phyloP scores from a whole-genome alignment of 2,888 invertebrate species.

The Troides aeacus region DNA sequence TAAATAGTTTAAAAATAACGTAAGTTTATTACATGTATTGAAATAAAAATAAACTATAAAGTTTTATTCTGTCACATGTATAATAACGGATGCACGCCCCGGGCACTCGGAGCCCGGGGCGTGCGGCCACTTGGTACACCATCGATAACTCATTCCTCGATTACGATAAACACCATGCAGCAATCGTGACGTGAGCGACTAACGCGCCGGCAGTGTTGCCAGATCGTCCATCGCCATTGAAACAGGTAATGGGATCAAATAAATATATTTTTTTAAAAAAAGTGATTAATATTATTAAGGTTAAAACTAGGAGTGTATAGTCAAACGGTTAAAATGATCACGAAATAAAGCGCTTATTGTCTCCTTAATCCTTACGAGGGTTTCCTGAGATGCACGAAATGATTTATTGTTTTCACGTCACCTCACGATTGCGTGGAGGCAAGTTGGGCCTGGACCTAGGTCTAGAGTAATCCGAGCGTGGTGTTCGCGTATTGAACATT shows the following conservation, averaged over 20 bases:
- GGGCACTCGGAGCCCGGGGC: constrained; percentile 31
- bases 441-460: constrained; percentile 2
- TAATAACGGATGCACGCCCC: constrained; percentile 50
- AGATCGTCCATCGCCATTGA: not conserved
- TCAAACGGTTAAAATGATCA: not conserved
- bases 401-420: not conserved
- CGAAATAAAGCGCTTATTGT: constrained; percentile 2
- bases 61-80: constrained; percentile 67
- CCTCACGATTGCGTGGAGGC: constrained; percentile 12
- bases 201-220: constrained; percentile 24
- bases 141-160: constrained; percentile 28
- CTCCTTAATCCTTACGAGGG: too few species aligned
- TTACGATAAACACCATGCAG: constrained; percentile 22
- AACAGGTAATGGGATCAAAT: not conserved
- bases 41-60: constrained; percentile 77
- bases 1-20: constrained; percentile 76
- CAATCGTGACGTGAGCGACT: constrained; percentile 43
- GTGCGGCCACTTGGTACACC: constrained; percentile 40
- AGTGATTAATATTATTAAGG: not conserved
- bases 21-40: constrained; percentile 79
- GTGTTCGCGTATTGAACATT: not conserved
- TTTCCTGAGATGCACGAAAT: not conserved
- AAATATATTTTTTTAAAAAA: not conserved
- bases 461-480: constrained; percentile 13
- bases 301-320: not conserved